phyloP scores from a whole-genome alignment of 2,797 vertebrate genomes.

The Crenichthys baileyi region DNA sequence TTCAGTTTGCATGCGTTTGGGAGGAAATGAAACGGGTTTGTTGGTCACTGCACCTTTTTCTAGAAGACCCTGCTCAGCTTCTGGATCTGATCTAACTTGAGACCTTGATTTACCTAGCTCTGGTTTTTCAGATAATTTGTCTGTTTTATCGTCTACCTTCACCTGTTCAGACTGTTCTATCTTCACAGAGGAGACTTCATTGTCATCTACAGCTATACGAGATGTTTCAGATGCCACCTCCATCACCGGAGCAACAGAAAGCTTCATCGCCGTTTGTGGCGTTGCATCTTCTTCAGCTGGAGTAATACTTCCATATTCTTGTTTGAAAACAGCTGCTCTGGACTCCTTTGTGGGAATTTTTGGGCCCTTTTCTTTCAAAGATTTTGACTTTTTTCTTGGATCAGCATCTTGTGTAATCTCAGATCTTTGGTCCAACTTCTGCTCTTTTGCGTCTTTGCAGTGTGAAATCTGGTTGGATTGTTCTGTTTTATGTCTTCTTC shows the following conservation, averaged over 20 bases:
- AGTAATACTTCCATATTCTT: constrained; percentile 22
- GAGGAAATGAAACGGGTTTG: neutral
- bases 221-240: constrained; percentile 25
- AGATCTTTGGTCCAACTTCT: neutral
- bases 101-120: neutral
- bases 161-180: neutral
- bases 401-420: neutral
- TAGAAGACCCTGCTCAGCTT: neutral
- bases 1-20: neutral
- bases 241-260: constrained; percentile 36
- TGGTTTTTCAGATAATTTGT: neutral
- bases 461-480: neutral
- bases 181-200: neutral
- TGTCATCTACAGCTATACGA: constrained; percentile 15
- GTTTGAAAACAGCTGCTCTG: constrained; percentile 11
- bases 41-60: neutral
- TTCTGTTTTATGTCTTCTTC: neutral
- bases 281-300: constrained; percentile 13
- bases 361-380: neutral
- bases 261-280: constrained; percentile 14
- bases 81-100: neutral
- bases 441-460: neutral
- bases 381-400: neutral
- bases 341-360: neutral
- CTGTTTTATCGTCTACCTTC: neutral